Evolutionary conservation across 2,888 invertebrate genomes (phyloP).

Genomic region (Drosophila ustulata): DNA sequence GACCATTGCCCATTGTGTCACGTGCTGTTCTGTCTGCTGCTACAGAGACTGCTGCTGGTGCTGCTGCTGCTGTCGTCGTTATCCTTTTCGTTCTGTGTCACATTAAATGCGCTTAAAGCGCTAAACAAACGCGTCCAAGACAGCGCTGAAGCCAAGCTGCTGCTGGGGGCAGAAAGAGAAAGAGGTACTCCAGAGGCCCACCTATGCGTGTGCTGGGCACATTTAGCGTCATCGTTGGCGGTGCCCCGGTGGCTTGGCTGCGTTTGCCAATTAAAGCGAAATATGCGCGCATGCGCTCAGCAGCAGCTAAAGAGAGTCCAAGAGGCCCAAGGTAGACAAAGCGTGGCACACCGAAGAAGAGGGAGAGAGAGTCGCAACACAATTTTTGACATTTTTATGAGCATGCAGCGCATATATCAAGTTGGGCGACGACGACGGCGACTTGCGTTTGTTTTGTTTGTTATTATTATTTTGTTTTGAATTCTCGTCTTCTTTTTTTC

Average conservation of each 20-base stretch:
- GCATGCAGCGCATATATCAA: slow-evolving; percentile 82
- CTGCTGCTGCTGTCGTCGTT: slow-evolving; percentile 68
- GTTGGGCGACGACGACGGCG: slow-evolving; percentile 61
- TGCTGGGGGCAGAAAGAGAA: slow-evolving; percentile 4
- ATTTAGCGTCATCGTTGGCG: slow-evolving; percentile 80
- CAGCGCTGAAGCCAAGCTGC: slow-evolving; percentile 34
- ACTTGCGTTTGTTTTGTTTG: slow-evolving; percentile 53
- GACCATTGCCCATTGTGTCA: slow-evolving; percentile 65
- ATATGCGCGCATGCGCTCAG: slow-evolving; percentile 77
- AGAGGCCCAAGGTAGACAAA: slow-evolving; percentile 59
- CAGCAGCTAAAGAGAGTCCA: slow-evolving; percentile 8
- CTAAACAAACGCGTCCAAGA: slow-evolving; percentile 73
- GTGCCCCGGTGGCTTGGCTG: slow-evolving; percentile 55
- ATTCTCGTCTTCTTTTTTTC: slow-evolving; percentile 15
- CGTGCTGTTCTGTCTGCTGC: slow-evolving; percentile 58
- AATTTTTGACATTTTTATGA: slow-evolving; percentile 84
- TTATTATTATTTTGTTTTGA: slow-evolving; percentile 14
- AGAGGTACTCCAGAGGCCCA: slow-evolving; percentile 44
- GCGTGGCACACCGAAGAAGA: slow-evolving; percentile 49
- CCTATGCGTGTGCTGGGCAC: slow-evolving; percentile 75
- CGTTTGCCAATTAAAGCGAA: slow-evolving; percentile 81
- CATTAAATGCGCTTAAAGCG: slow-evolving; percentile 80
- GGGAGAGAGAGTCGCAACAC: slow-evolving; percentile 46
- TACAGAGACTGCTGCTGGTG: slow-evolving; percentile 34
- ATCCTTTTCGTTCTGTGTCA: slow-evolving; percentile 80